phyloP scores from a whole-genome alignment of 2,113 vertebrate genomes.

The Tyrannus savana region DNA sequence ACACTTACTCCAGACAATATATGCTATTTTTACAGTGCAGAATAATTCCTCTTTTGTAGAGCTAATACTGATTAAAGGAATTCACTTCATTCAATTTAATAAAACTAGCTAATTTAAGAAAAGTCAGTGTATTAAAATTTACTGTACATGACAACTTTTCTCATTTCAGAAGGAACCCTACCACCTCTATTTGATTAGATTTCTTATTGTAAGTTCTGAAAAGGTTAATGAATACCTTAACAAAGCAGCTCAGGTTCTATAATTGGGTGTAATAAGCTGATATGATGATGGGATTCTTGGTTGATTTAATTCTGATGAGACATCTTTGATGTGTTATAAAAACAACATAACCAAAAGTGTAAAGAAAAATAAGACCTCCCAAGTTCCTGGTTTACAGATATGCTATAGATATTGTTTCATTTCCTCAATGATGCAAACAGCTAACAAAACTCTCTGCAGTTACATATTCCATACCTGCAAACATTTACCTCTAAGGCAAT shows the following conservation, averaged over 20 bases:
- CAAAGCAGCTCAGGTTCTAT: slow-evolving; percentile 59
- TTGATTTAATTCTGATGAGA: slow-evolving; percentile 60
- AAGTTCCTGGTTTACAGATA: slow-evolving; percentile 16
- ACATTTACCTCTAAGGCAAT: background rate
- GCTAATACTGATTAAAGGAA: slow-evolving; percentile 66
- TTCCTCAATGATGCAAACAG: background rate
- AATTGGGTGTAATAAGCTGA: slow-evolving; percentile 73
- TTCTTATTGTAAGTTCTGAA: slow-evolving; percentile 66
- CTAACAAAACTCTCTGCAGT: background rate
- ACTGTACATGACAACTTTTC: slow-evolving; percentile 71
- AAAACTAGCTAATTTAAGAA: slow-evolving; percentile 71
- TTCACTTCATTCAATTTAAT: slow-evolving; percentile 63
- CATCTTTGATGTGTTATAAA: slow-evolving; percentile 45
- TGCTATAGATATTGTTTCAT: slow-evolving; percentile 3
- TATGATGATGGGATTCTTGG: slow-evolving; percentile 57
- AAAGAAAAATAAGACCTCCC: slow-evolving; percentile 20
- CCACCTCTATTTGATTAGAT: slow-evolving; percentile 71
- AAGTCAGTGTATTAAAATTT: slow-evolving; percentile 71
- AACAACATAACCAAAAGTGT: background rate
- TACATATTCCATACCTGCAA: background rate
- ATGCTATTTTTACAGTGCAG: slow-evolving; percentile 62
- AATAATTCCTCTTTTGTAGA: slow-evolving; percentile 56
- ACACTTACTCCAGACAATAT: slow-evolving; percentile 33
- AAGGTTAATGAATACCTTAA: slow-evolving; percentile 78
- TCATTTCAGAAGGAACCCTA: slow-evolving; percentile 70